Percentiles rank a stretch among this genome's conserved stretches.
Conservation (phyloP, 2,797 vertebrate genomes). For the Manis crassicaudata region DNA sequence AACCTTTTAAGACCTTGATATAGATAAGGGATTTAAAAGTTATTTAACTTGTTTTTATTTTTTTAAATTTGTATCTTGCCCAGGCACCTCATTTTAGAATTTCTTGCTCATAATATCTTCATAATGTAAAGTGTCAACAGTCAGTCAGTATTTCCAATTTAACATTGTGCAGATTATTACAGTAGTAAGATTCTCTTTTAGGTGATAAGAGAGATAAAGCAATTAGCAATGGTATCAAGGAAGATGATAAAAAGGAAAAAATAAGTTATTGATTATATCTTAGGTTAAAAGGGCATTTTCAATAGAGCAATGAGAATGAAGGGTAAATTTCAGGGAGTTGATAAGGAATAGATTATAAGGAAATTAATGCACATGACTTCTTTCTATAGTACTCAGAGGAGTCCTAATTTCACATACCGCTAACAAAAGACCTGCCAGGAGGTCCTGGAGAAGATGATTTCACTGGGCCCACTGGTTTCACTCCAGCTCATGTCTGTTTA, state of each 20-base stretch:
- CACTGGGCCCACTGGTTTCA: not conserved
- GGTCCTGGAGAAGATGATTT: not conserved
- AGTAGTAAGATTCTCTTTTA: not conserved
- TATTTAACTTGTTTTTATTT: not conserved
- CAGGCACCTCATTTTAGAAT: not conserved
- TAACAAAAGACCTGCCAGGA: constrained; percentile 4
- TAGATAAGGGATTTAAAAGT: not conserved
- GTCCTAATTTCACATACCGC: constrained; percentile 56
- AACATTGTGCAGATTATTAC: not conserved
- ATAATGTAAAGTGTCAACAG: not conserved
- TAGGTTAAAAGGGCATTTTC: not conserved
- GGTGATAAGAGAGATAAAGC: not conserved
- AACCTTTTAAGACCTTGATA: not conserved
- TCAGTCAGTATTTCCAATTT: not conserved
- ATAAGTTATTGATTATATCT: not conserved
- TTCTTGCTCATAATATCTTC: not conserved
- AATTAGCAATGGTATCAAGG: not conserved
- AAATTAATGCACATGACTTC: not conserved
- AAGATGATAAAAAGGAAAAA: not conserved
- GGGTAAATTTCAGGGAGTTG: not conserved
- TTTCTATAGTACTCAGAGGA: not conserved
- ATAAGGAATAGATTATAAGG: not conserved
- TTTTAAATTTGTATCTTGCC: not conserved
- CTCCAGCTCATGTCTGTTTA: not conserved
- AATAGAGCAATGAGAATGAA: not conserved